Percentiles rank a stretch among this genome's conserved stretches.
Evolutionary conservation across 2,113 vertebrate genomes (phyloP).

Genomic region (Sebastes fasciatus): DNA sequence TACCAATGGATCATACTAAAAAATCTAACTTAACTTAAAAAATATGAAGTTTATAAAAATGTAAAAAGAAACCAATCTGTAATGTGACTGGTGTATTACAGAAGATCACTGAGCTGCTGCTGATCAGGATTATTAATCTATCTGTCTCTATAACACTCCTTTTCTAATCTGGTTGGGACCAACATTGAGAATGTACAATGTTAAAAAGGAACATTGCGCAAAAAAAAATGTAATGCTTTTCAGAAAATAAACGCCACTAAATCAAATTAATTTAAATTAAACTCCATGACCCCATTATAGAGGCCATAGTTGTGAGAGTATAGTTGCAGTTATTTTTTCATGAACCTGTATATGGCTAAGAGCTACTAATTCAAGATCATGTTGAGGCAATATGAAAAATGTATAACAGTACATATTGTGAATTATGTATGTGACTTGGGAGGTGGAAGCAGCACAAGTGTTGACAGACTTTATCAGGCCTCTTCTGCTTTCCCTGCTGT

Average conservation of each 20-base stretch:
- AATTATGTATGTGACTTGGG: not conserved
- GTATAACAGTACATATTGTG: slow-evolving; percentile 6
- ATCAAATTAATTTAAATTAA: slow-evolving; percentile 22
- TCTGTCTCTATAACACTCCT: not conserved
- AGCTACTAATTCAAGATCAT: not conserved
- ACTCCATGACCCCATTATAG: slow-evolving; percentile 18
- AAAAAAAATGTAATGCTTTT: not conserved
- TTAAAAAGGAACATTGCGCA: not conserved
- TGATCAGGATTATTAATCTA: not conserved
- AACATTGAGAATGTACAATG: not conserved
- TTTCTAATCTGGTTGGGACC: not conserved
- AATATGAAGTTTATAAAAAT: too few relatives aligned
- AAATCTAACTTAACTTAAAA: too few relatives aligned
- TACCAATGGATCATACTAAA: too few relatives aligned
- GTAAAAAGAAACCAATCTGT: not conserved
- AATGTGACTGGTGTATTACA: not conserved
- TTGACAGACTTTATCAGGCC: slow-evolving; percentile 8
- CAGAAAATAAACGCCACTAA: slow-evolving; percentile 3
- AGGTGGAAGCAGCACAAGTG: not conserved
- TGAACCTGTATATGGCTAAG: slow-evolving; percentile 2
- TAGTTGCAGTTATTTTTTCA: slow-evolving; percentile 16
- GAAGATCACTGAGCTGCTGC: not conserved
- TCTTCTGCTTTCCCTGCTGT: slow-evolving; percentile 10
- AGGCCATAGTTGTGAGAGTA: not conserved
- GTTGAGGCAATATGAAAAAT: slow-evolving; percentile 2